These are phyloP conservation scores for Zapornia atra DNA, from an alignment of 2,113 vertebrate genomes.

Conservation along the genomic window DNA sequence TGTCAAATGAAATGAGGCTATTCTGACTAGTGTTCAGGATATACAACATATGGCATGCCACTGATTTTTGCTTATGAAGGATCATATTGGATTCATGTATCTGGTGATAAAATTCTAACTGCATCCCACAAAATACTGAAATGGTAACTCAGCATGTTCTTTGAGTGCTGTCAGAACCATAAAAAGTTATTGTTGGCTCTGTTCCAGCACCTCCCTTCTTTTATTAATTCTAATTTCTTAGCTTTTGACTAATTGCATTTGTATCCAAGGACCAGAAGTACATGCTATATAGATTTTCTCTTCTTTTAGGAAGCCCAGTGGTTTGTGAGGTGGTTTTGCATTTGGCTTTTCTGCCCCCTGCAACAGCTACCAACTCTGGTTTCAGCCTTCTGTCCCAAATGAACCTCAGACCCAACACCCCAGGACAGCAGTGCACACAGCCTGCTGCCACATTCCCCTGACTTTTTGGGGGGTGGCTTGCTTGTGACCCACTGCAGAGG, in stretches of 20 bases:
- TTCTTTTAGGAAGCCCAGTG: background rate
- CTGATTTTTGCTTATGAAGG: slow-evolving; percentile 33
- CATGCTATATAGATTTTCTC: background rate
- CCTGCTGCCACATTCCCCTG: background rate
- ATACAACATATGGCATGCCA: slow-evolving; percentile 14
- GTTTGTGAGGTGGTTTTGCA: background rate
- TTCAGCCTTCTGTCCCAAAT: background rate
- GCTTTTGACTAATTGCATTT: background rate
- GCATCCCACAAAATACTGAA: background rate
- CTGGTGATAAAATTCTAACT: background rate
- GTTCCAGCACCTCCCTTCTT: background rate
- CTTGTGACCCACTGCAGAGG: background rate
- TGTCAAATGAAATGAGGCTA: slow-evolving; percentile 36
- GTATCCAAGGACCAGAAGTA: background rate
- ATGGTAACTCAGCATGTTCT: background rate
- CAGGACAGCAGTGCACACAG: background rate
- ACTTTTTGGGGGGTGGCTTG: background rate
- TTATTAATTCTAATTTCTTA: background rate
- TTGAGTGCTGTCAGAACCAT: background rate
- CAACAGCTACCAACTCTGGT: background rate
- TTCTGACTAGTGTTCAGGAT: slow-evolving; percentile 30
- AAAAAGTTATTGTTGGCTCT: background rate
- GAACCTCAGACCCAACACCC: background rate
- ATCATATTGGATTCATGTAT: background rate
- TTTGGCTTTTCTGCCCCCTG: background rate